Percentiles rank a stretch among this genome's conserved stretches.
These are phyloP conservation scores for Artemia franciscana DNA, from an alignment of 1,140 invertebrate genomes.

Conservation along the genomic window DNA sequence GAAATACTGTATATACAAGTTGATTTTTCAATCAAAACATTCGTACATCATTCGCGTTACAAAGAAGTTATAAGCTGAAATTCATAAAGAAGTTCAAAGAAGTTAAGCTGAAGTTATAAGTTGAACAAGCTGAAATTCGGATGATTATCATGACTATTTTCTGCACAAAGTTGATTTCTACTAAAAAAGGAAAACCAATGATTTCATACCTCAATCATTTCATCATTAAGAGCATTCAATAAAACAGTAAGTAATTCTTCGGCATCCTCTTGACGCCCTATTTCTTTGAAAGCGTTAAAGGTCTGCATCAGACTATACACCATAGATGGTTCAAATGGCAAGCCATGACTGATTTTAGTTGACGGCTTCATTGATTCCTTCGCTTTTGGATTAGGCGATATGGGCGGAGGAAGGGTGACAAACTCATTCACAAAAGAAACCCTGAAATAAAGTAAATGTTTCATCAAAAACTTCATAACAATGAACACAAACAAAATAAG, in stretches of 20 bases:
- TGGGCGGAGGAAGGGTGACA: constrained; percentile 29
- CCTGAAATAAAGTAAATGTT: constrained; percentile 16
- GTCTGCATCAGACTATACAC: constrained; percentile 53
- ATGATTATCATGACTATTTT: too few species aligned
- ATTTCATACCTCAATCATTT: constrained; percentile 70
- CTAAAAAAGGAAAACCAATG: too few species aligned
- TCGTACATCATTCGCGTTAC: too few species aligned
- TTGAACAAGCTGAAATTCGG: too few species aligned
- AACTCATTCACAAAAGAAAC: constrained; percentile 40
- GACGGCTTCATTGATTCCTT: constrained; percentile 15
- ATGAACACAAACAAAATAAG: too few species aligned
- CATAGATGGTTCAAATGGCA: constrained; percentile 39
- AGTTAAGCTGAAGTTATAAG: too few species aligned
- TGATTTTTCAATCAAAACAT: too few species aligned
- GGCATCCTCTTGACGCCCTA: constrained; percentile 76
- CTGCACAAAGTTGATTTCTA: too few species aligned
- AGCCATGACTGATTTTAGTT: constrained; percentile 11
- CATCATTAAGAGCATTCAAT: constrained; percentile 78
- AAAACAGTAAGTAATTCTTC: constrained; percentile 82
- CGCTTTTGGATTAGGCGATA: constrained; percentile 17
- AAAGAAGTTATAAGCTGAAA: too few species aligned
- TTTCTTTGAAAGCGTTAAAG: constrained; percentile 38
- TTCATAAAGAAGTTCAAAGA: too few species aligned
- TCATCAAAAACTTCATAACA: too few species aligned
- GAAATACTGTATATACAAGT: too few species aligned